Conservation (phyloP, 2,888 invertebrate genomes). For the Rotaria magnacalcarata region DNA sequence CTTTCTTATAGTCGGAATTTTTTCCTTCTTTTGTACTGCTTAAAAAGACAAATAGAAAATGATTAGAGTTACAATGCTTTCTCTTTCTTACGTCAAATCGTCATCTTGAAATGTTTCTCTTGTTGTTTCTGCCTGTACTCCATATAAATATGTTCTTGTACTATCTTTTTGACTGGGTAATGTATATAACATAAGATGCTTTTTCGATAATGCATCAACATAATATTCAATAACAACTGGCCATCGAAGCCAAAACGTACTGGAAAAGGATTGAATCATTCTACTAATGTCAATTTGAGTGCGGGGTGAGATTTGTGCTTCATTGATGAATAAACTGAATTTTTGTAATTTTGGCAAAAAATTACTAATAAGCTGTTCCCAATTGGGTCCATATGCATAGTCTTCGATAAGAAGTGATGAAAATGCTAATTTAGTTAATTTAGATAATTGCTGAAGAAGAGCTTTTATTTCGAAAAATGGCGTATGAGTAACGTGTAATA, state of each 20-base stretch:
- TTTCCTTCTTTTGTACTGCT: background rate
- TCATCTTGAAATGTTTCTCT: background rate
- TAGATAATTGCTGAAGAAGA: background rate
- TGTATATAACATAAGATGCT: constrained; percentile 23
- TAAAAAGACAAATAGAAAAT: background rate
- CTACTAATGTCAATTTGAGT: background rate
- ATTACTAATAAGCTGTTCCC: background rate
- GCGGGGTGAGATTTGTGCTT: background rate
- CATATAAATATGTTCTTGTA: constrained; percentile 14
- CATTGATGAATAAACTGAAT: background rate
- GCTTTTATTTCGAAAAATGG: background rate
- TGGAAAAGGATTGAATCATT: background rate
- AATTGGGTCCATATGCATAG: background rate
- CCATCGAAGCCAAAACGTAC: background rate
- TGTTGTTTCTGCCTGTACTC: background rate
- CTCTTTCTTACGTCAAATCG: background rate
- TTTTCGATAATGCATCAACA: background rate
- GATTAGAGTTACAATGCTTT: too few species aligned
- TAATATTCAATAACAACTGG: constrained; percentile 18
- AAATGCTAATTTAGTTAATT: constrained; percentile 17
- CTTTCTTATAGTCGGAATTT: background rate
- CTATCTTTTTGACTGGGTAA: constrained; percentile 10
- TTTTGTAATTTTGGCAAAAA: background rate
- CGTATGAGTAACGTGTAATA: constrained; percentile 15
- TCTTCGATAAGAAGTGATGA: constrained; percentile 8